A percentile compares a stretch with the other conserved stretches of the same genome.
These are phyloP conservation scores for Mirza zaza DNA, from an alignment of 2,113 vertebrate genomes.

Conservation along the genomic window DNA sequence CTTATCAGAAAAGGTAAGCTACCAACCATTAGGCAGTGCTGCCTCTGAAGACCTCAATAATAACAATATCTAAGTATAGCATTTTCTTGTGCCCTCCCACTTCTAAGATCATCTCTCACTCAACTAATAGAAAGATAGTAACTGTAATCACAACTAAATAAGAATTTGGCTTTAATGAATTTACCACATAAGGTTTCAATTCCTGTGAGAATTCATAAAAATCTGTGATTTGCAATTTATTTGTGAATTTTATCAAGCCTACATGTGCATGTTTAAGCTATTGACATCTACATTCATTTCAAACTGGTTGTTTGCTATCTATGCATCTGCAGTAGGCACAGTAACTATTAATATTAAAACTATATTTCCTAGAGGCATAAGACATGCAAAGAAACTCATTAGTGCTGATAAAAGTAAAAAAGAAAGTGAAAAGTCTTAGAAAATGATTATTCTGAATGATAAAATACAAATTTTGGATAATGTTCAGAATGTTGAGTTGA, in stretches of 20 bases:
- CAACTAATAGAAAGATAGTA: background rate
- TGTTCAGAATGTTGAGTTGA: background rate
- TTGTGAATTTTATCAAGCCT: background rate
- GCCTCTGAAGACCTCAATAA: background rate
- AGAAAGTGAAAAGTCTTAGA: background rate
- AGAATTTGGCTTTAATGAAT: background rate
- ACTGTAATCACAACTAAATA: background rate
- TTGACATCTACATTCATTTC: background rate
- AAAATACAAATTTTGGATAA: slow-evolving; percentile 1
- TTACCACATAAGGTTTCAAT: background rate
- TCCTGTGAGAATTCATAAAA: background rate
- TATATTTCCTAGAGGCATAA: background rate
- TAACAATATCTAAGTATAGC: background rate
- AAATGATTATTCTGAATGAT: background rate
- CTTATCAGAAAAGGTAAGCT: background rate
- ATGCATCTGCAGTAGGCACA: background rate
- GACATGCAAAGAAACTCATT: background rate
- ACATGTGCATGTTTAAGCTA: background rate
- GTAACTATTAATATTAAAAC: background rate
- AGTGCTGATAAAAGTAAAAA: background rate
- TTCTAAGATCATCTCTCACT: background rate
- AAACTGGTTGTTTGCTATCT: background rate
- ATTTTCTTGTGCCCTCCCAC: background rate
- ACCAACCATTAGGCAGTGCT: background rate
- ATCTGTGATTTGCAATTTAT: background rate